Evolutionary conservation across 2,888 invertebrate species (phyloP), one percentile per base, ranked within the genome.

Genomic region (Cheilosia vernalis): DNA sequence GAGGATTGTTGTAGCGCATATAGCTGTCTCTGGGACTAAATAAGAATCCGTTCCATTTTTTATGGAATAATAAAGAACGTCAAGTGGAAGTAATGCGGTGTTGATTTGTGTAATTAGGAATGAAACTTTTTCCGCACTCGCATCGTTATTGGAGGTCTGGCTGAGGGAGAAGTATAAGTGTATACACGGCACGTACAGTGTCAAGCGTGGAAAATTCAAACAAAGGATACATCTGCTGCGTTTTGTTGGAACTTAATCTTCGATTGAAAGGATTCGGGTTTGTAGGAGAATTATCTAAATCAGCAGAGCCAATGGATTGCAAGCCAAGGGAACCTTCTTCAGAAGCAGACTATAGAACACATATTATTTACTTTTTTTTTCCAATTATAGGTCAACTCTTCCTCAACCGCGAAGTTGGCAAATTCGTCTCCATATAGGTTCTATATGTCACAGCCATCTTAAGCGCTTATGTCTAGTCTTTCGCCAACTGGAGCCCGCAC

Each of bases 81-180:
- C 73, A 53, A 63, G 53, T 63, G 44, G 27, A 19, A 7, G 47
- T 56, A 56, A 74, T 49, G 55, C 21, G 7, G 47, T 56, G 74
- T 56, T 30, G 74, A 74, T 74, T 47, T 64, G 47, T 64, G 49
- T 74, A 19, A 74, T 74, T 74, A 64, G 27, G 15, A 74, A 42
- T 37, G 37, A 24, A 64, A 55, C 5, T 60, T 60, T 60, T 44
- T 44, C n/a, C 17, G 9, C 30, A 9, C 9, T 4, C 9, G 10
- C 30, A 58, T 58, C 33, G 55, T 53, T 67, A 27, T 58, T 49
- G 30, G 19, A 51, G 51, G 19, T 19, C n/a, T 3, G 19, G 19
- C 30, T 27, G 42, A 6, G 19, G 19, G 19, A 9, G 55, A 15
- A 10, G 10, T 37, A 1, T 2, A 10, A 37, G 13, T 10, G 33